A percentile compares a stretch with the other conserved stretches of the same genome.
These are phyloP conservation scores for Heterodera schachtii DNA, from an alignment of 1,140 invertebrate species.

Conservation along the genomic window DNA sequence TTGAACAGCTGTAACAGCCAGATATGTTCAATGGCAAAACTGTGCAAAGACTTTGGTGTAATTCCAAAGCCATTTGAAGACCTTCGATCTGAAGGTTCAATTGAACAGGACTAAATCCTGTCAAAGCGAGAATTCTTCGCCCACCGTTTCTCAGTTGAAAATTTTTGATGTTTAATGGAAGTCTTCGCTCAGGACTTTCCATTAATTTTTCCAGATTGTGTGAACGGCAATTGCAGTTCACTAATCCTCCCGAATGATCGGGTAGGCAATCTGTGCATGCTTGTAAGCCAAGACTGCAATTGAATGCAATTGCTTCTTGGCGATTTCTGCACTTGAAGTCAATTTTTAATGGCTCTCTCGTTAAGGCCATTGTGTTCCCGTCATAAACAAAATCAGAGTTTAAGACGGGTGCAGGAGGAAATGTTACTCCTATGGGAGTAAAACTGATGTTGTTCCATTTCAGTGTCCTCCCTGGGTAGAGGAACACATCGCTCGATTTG, in stretches of 20 bases:
- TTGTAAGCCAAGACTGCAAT: not conserved
- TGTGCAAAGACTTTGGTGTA: not conserved
- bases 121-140: not conserved
- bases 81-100: slow-evolving; percentile 1
- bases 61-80: not conserved
- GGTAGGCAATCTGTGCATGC: not conserved
- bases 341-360: not conserved
- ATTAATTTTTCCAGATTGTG: not conserved
- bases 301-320: not conserved
- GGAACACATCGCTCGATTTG: not conserved
- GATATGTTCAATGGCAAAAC: not conserved
- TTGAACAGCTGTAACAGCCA: slow-evolving; percentile 3
- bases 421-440: not conserved
- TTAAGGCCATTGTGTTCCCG: not conserved
- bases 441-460: not conserved
- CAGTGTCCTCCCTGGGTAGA: not conserved
- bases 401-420: not conserved
- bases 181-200: not conserved
- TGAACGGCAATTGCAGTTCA: slow-evolving; percentile 1
- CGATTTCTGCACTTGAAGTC: not conserved
- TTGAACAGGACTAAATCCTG: not conserved
- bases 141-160: not conserved
- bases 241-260: not conserved
- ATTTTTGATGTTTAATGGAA: not conserved
- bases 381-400: not conserved